phyloP scores from a whole-genome alignment of 2,113 vertebrate genomes.

The Cyanoramphus novaezelandiae region DNA sequence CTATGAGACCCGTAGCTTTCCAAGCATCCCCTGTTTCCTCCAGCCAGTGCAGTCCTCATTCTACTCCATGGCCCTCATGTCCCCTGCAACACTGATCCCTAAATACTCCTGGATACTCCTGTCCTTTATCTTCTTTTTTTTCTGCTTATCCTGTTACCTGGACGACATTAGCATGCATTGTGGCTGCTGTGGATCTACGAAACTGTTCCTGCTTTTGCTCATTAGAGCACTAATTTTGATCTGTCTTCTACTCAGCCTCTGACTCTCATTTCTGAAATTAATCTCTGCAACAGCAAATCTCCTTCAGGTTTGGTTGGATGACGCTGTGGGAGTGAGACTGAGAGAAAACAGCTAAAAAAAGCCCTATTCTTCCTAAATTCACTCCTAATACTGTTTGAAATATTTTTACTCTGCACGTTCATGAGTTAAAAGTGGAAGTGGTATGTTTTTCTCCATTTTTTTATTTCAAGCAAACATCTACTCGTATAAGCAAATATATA shows the following conservation, averaged over 20 bases:
- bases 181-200: not conserved
- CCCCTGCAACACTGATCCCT: not conserved
- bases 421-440: not conserved
- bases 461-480: not conserved
- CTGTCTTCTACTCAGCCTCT: not conserved
- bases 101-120: not conserved
- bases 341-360: not conserved
- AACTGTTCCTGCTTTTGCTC: not conserved
- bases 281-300: not conserved
- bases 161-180: not conserved
- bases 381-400: not conserved
- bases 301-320: not conserved
- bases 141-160: not conserved
- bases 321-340: not conserved
- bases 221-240: not conserved
- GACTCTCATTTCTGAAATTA: not conserved
- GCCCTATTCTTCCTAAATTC: not conserved
- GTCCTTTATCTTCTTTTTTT: not conserved
- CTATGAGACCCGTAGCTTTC: not conserved
- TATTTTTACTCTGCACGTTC: not conserved
- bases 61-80: not conserved
- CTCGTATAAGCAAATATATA: not conserved
- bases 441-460: not conserved
- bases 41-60: rapidly evolving
- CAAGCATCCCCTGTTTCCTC: not conserved